Conservation (phyloP, 2,113 vertebrate species). For the Indri indri region DNA sequence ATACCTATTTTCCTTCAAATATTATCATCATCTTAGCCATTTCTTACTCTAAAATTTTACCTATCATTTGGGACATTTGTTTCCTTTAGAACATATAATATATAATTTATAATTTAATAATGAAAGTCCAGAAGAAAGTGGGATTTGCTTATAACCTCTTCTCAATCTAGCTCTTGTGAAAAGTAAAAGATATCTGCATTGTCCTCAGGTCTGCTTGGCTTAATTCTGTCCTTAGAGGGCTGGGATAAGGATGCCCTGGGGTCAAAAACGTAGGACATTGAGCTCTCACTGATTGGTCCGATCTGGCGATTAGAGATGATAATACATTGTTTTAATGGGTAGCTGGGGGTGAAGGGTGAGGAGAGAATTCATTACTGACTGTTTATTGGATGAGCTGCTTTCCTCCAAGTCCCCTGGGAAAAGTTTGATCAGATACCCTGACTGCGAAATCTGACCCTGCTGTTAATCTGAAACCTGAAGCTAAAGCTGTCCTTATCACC, state of each 20-base stretch:
- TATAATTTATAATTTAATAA: background rate
- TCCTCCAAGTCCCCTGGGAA: background rate
- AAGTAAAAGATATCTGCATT: background rate
- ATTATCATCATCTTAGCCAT: background rate
- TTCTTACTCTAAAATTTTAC: background rate
- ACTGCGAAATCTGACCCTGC: conserved; percentile 39
- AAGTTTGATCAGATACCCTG: conserved; percentile 32
- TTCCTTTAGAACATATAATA: background rate
- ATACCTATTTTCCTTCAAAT: background rate
- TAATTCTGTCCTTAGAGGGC: background rate
- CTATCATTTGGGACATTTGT: background rate
- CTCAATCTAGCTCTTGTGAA: background rate
- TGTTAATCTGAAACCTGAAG: conserved; percentile 52
- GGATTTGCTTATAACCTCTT: background rate
- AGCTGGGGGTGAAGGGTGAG: background rate
- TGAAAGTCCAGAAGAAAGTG: conserved; percentile 39
- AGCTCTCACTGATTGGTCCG: background rate
- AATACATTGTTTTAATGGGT: background rate
- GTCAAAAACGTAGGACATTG: background rate
- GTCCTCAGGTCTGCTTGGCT: background rate
- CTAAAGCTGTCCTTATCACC: background rate
- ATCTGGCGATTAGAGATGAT: background rate
- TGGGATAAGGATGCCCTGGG: background rate
- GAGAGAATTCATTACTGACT: conserved; percentile 4
- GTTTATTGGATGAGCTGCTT: conserved; percentile 10